Base-by-base conservation (phyloP, 35 echinoderm and acorn worm genomes). In the Acanthaster planci region DNA sequence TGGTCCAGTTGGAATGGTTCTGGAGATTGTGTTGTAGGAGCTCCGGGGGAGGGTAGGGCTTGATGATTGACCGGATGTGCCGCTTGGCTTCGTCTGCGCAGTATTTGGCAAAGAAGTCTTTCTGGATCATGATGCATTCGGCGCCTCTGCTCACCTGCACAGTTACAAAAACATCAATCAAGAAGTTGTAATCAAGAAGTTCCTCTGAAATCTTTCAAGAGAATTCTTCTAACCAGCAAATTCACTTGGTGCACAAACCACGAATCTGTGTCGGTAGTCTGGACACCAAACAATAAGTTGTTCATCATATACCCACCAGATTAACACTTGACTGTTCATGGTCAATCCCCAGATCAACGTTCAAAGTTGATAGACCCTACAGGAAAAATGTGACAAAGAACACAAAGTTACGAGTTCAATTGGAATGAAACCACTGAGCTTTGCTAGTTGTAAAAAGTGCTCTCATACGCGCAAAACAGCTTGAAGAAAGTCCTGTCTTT, bases 61-160 rank as follows among this genome's bases (percentile, higher is more conserved):
- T 51, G 4, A 85, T 51, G 7, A 97, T 0, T 19, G 40, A 47
- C 5, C 91, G 77, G 39, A 97, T 60, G 75, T 93, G 89, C 5
- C 90, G 87, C 1, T 82, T 81, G 32, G 93, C 95, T 32, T 81
- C 58, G 16, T 83, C 84, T 29, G 64, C 87, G 76, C 80, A 82
- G 59, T 90, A 83, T 47, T 92, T 92, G 23, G 81, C 84, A 22
- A 97, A 97, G 85, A 89, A 97, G 16, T 93, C 95, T 59, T 97
- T 97, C 36, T 86, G 79, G 23, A 93, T 84, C 88, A 93, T 90
- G 35, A 93, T 87, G 55, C 91, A 92, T 81, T 97, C 95, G 16
- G 95, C 95, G 8, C 90, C 95, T 75, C 88, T 76, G 57, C 86
- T 89, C 34, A 93, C 86, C 92, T 93, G 44, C 7, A 82, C 26